These are phyloP conservation scores for Sternarchorhynchus goeldii DNA, from an alignment of 2,797 vertebrate genomes.

Conservation along the genomic window DNA sequence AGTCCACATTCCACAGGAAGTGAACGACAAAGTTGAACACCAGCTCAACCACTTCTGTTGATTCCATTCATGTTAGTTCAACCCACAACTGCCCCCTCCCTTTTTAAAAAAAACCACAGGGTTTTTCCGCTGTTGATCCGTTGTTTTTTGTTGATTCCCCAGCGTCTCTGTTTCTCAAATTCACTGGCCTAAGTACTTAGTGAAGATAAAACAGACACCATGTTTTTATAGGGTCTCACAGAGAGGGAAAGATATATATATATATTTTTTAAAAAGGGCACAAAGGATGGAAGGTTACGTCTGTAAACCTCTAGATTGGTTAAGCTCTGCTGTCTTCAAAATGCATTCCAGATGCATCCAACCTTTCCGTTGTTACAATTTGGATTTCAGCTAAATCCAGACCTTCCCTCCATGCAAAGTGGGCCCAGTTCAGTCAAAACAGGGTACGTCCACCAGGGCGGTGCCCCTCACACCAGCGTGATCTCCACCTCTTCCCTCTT, in stretches of 20 bases:
- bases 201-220: neutral
- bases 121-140: constrained; percentile 4
- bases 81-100: neutral
- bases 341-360: constrained; percentile 33
- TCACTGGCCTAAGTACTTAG: neutral
- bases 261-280: neutral
- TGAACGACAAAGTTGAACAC: constrained; percentile 6
- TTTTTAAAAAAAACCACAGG: neutral
- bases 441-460: constrained; percentile 32
- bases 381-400: neutral
- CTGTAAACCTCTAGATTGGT: constrained; percentile 21
- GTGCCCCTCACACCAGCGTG: constrained; percentile 85
- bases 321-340: constrained; percentile 22
- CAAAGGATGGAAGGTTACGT: neutral
- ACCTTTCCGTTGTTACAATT: neutral
- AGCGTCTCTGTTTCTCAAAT: neutral
- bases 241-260: neutral
- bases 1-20: constrained; percentile 26
- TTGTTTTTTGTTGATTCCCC: constrained; percentile 2
- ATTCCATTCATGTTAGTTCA: neutral
- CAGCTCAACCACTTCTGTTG: constrained; percentile 1
- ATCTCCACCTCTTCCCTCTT: constrained; percentile 95
- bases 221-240: constrained; percentile 1
- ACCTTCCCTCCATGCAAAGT: constrained; percentile 52
- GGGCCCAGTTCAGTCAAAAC: constrained; percentile 43